Conservation (phyloP, 2,113 vertebrate species). For the Tenebrosternarchus preto region DNA sequence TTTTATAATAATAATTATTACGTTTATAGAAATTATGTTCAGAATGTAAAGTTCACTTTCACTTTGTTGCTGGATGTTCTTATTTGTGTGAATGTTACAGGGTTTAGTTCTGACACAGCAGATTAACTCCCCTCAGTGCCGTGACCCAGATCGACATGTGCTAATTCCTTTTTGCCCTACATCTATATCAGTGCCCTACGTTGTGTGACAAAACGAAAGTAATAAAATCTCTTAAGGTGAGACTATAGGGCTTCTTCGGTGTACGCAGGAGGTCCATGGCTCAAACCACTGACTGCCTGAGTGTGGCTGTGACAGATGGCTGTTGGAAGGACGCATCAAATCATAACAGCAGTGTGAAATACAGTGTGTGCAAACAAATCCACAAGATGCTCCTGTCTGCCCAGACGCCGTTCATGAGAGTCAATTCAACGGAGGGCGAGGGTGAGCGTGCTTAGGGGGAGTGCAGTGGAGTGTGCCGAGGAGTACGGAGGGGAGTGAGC, state of each 20-base stretch:
- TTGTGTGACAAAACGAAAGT: background rate
- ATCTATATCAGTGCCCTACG: background rate
- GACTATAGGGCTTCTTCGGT: background rate
- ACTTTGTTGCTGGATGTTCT: no score
- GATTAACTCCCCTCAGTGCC: background rate
- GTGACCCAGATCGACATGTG: background rate
- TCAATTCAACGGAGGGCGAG: no score
- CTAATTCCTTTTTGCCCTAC: background rate
- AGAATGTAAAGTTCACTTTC: no score
- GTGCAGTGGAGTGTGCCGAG: no score
- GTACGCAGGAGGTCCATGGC: background rate
- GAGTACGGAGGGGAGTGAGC: background rate
- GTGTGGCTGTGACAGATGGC: constrained; percentile 3
- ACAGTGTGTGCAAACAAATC: constrained; percentile 34
- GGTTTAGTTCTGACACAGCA: background rate
- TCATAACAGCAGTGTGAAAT: constrained; percentile 3
- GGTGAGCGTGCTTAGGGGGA: no score
- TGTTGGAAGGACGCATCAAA: background rate
- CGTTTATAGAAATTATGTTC: no score
- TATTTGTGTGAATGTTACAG: no score
- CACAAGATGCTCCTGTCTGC: constrained; percentile 6
- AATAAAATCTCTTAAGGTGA: background rate
- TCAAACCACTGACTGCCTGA: background rate
- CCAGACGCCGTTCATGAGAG: constrained; percentile 1
- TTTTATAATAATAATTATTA: no score